Conservation (phyloP, 2,797 vertebrate species). For the Enteromius thamalakanensis region DNA sequence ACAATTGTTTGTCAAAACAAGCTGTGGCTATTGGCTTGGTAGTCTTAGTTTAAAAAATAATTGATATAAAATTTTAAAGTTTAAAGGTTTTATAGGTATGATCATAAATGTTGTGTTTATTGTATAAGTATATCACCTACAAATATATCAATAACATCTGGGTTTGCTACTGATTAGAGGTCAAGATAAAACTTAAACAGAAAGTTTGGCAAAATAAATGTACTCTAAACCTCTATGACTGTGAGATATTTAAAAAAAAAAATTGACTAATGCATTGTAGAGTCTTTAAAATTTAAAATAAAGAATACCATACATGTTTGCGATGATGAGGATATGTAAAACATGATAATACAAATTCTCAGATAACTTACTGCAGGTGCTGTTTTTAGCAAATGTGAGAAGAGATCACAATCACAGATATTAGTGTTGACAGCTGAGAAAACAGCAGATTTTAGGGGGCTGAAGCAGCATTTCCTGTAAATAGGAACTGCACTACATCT, state of each 20-base stretch:
- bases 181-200: not conserved
- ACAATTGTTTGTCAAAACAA: not conserved
- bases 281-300: no score
- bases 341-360: not conserved
- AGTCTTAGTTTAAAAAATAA: not conserved
- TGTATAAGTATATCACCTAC: not conserved
- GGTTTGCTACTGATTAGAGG: not conserved
- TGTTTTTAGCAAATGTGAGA: not conserved
- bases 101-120: not conserved
- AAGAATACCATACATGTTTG: not conserved
- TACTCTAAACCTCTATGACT: not conserved
- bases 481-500: not conserved
- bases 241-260: not conserved
- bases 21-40: not conserved
- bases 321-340: not conserved
- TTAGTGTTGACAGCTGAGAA: slow-evolving; percentile 1
- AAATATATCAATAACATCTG: not conserved
- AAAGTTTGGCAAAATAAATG: not conserved
- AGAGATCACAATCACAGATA: not conserved
- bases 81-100: not conserved
- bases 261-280: no score
- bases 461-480: not conserved
- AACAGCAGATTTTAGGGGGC: not conserved
- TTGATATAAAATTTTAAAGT: not conserved
- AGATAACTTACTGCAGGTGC: not conserved